A percentile compares a stretch with the other conserved stretches of the same genome.
Evolutionary conservation across 2,113 vertebrate genomes (phyloP).

Genomic region (Aptenodytes forsteri): DNA sequence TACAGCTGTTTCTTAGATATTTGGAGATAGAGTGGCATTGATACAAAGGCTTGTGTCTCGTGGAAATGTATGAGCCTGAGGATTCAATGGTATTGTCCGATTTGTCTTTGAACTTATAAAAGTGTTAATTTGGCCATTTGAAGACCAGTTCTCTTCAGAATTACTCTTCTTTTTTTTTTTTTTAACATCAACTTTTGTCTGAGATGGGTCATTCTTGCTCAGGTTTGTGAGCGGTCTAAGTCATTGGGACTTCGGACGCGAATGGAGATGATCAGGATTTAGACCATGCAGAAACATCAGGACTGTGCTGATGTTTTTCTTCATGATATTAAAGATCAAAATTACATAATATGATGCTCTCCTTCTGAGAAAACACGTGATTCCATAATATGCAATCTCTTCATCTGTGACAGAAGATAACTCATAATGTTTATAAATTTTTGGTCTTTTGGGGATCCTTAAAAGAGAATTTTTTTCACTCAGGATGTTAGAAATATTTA

Average conservation of each 20-base stretch:
- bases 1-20: background rate
- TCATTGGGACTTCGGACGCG: background rate
- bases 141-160: background rate
- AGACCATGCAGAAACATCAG: background rate
- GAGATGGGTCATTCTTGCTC: background rate
- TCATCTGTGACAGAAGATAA: background rate
- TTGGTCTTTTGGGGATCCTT: background rate
- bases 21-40: background rate
- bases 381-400: background rate
- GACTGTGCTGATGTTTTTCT: background rate
- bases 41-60: background rate
- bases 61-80: background rate
- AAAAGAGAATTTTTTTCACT: background rate
- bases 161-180: no score
- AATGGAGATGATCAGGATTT: background rate
- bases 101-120: background rate
- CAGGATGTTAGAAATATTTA: background rate
- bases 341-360: background rate
- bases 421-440: background rate
- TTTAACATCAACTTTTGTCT: background rate
- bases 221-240: background rate
- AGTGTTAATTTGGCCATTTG: background rate
- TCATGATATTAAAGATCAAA: background rate
- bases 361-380: background rate
- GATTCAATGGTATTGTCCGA: background rate